Conservation (phyloP, 2,888 invertebrate genomes). For the Proisotoma minuta region DNA sequence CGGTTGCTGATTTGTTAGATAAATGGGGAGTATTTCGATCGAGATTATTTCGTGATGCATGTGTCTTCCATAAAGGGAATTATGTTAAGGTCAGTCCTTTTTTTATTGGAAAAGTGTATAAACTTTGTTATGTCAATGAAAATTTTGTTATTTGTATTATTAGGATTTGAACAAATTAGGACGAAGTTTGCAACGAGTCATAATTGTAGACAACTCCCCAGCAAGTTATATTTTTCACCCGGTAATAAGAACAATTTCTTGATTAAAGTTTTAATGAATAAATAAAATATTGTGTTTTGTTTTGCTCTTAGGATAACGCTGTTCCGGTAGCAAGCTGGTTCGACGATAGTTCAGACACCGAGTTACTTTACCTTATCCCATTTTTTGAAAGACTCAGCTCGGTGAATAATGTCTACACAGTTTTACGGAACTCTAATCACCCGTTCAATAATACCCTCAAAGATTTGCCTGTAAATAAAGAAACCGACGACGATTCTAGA, state of each 20-base stretch:
- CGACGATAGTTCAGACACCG: conserved; percentile 96
- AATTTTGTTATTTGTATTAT: neutral
- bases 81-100: conserved; percentile 71
- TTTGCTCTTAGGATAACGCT: conserved; percentile 48
- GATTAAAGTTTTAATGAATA: neutral
- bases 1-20: conserved; percentile 96
- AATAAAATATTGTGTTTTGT: neutral
- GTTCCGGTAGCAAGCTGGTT: conserved; percentile 99
- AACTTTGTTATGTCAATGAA: neutral
- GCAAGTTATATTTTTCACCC: conserved; percentile 99
- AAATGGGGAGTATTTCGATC: conserved; percentile 95
- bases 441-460: conserved; percentile 54
- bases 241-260: conserved; percentile 53
- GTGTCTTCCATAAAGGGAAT: conserved; percentile 99
- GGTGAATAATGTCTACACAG: conserved; percentile 94
- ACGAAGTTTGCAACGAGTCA: conserved; percentile 89
- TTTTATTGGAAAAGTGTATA: conserved; percentile 46
- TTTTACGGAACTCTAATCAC: conserved; percentile 86
- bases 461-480: conserved; percentile 13
- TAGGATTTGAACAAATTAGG: conserved; percentile 93
- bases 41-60: conserved; percentile 97
- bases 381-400: conserved; percentile 95
- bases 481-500: conserved; percentile 18
- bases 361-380: conserved; percentile 93
- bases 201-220: conserved; percentile 99